phyloP scores from a whole-genome alignment of 2,113 vertebrate genomes.

The Triplophysa rosa region DNA sequence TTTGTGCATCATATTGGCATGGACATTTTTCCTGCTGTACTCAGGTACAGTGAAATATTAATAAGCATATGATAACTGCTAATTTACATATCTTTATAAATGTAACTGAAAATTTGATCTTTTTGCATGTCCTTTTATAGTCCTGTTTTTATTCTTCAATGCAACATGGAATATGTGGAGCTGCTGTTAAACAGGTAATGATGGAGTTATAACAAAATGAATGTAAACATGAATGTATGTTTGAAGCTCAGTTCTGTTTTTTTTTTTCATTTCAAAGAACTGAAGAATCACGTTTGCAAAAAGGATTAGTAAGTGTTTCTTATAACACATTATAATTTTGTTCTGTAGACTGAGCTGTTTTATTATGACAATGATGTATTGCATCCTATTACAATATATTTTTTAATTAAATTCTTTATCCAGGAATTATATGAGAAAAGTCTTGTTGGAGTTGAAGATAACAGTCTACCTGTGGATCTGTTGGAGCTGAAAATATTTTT shows the following conservation, averaged over 20 bases:
- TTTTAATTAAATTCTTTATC: slow-evolving; percentile 15
- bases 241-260: not conserved
- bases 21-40: slow-evolving; percentile 84
- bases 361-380: not conserved
- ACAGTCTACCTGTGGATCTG: slow-evolving; percentile 80
- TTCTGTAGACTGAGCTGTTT: not conserved
- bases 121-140: slow-evolving; percentile 72
- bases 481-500: slow-evolving; percentile 87
- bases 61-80: not conserved
- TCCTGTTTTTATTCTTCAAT: slow-evolving; percentile 84
- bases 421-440: slow-evolving; percentile 92
- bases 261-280: slow-evolving; percentile 69
- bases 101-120: not conserved
- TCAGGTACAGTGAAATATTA: slow-evolving; percentile 74
- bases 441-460: slow-evolving; percentile 82
- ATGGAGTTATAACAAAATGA: not conserved
- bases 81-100: not conserved
- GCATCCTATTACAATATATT: not conserved
- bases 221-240: not conserved
- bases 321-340: not conserved
- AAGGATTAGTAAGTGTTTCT: slow-evolving; percentile 84
- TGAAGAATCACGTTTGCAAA: slow-evolving; percentile 85
- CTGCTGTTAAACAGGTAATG: slow-evolving; percentile 81
- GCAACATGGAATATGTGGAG: slow-evolving; percentile 84
- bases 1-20: slow-evolving; percentile 88